Base-by-base conservation (phyloP, 2,888 invertebrate species). In the Globia sparganii region DNA sequence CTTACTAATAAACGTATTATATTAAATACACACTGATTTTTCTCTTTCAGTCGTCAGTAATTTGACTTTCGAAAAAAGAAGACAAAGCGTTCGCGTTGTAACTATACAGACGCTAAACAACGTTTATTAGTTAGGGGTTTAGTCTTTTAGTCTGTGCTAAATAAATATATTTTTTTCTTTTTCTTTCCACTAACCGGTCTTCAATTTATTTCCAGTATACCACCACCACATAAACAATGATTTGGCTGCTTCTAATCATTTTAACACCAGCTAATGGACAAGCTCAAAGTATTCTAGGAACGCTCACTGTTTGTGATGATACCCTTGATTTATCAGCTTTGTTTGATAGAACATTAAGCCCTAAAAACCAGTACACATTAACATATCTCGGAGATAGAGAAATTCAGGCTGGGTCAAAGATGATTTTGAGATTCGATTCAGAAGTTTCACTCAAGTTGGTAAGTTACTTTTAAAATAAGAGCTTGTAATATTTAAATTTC, bases 381-480 rank as follows among this genome's bases (percentile, higher is more conserved):
- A 68, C 68, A n/a, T 68, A n/a, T 53, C 68, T 68, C 34, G 68
- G 68, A n/a, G 34, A 18, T n/a, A n/a, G 1, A 21, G 53, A n/a
- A 68, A 53, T 68, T 6, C 11, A 18, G 34, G 34, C 53, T 18
- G 11, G 6, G 6, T 53, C 68, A 6, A 11, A 53, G 53, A 53
- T 68, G 68, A 34, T 68, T 53, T 68, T 68, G 18, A 53, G n/a
- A 11, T 68, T 68, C n/a, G 53, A 68, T 68, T 68, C 68, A 3
- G 53, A 34, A n/a, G 68, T 34, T 53, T n/a, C 68, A 53, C 34
- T 68, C 1, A 68, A 34, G 4, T n/a, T 68, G 49, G 68, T 68
- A 68, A 68, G 68, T 34, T 34, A 68, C 3, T 34, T 67, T 67
- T 34, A 25, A 53, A 46, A 25, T 66, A 49, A 25, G 4, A 67